These are phyloP conservation scores for Microctenopoma stevenorrisi DNA, from an alignment of 2,797 vertebrate genomes.

Conservation along the genomic window DNA sequence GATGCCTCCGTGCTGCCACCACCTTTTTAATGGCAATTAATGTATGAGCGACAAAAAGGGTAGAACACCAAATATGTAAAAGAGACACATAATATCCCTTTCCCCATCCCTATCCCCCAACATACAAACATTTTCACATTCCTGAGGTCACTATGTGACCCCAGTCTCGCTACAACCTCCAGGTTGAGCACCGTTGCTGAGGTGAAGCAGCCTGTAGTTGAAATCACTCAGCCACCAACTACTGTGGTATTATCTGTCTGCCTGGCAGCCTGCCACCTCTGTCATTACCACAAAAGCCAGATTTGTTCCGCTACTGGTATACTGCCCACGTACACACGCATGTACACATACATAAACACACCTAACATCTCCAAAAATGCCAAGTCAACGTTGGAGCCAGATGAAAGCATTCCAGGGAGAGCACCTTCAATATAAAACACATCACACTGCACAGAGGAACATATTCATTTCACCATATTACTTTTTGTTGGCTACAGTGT, in stretches of 20 bases:
- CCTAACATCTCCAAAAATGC: conserved; percentile 42
- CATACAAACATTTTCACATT: conserved; percentile 38
- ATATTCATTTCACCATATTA: conserved; percentile 41
- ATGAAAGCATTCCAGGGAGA: conserved; percentile 63
- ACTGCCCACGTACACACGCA: conserved; percentile 39
- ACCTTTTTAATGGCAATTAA: neutral
- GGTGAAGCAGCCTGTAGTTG: conserved; percentile 59
- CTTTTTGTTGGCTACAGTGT: conserved; percentile 37
- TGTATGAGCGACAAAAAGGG: neutral
- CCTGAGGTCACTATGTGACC: conserved; percentile 35
- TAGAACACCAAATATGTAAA: neutral
- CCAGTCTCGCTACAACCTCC: conserved; percentile 18
- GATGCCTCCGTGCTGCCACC: neutral
- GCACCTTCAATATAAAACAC: conserved; percentile 41
- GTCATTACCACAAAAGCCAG: conserved; percentile 75
- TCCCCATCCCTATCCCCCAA: no score
- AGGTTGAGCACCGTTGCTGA: conserved; percentile 39
- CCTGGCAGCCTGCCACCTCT: conserved; percentile 73
- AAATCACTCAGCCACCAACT: conserved; percentile 62
- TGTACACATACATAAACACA: conserved; percentile 25
- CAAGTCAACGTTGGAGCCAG: conserved; percentile 63
- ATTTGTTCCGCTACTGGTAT: conserved; percentile 75
- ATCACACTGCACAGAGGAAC: conserved; percentile 22
- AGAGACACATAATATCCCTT: no score
- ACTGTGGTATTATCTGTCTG: conserved; percentile 77